These are phyloP conservation scores for Eurois occulta DNA, from an alignment of 2,888 invertebrate genomes.

Conservation along the genomic window DNA sequence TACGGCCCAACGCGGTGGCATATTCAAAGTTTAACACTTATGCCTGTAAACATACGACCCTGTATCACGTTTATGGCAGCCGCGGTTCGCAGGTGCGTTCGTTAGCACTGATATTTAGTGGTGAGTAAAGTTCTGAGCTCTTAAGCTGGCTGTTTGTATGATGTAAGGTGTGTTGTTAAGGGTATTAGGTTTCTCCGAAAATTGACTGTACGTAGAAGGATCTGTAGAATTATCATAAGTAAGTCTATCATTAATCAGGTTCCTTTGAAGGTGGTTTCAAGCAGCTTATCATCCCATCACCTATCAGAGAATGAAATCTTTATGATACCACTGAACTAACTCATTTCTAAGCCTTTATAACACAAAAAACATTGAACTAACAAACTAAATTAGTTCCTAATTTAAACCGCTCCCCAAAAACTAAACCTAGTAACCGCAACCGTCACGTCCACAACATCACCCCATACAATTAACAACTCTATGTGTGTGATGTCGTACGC, in stretches of 20 bases:
- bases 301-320: not conserved
- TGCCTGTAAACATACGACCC: conserved; percentile 65
- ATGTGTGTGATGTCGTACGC: conserved; percentile 61
- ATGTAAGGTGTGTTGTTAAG: conserved; percentile 34
- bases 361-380: not conserved
- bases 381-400: conserved; percentile 29
- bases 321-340: not conserved
- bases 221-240: not conserved
- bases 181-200: not conserved
- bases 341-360: no score
- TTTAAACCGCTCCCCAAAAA: not conserved
- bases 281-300: not conserved
- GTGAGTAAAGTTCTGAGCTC: conserved; percentile 61
- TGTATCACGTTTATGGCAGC: conserved; percentile 59
- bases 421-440: conserved; percentile 8
- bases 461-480: conserved; percentile 55
- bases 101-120: conserved; percentile 61
- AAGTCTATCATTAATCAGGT: not conserved
- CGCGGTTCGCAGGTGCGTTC: conserved; percentile 62
- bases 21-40: conserved; percentile 71
- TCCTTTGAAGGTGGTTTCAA: not conserved
- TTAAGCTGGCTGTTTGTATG: conserved; percentile 54
- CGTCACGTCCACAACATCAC: conserved; percentile 32
- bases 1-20: conserved; percentile 61
- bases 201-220: not conserved